Conservation (phyloP, 2,113 vertebrate genomes). For the Sturnus vulgaris region DNA sequence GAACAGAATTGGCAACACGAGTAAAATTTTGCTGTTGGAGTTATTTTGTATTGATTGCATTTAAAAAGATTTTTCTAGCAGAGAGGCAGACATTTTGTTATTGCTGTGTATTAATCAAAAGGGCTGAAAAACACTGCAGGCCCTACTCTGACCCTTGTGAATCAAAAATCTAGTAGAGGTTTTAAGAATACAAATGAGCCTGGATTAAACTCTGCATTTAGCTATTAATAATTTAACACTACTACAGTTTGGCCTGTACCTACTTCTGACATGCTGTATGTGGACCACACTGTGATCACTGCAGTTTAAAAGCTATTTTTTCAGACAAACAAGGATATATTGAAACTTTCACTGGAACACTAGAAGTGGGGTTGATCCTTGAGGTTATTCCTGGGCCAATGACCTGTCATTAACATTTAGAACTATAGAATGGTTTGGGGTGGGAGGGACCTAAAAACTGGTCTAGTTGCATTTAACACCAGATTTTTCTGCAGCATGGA, state of each 20-base stretch:
- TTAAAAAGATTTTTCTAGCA: constrained; percentile 40
- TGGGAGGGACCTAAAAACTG: not conserved
- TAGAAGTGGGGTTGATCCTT: not conserved
- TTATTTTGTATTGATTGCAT: constrained; percentile 29
- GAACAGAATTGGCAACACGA: not conserved
- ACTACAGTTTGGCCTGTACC: not conserved
- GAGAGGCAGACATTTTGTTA: constrained; percentile 8
- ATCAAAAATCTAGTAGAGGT: not conserved
- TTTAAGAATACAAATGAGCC: not conserved
- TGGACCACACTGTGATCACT: not conserved
- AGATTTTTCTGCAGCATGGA: not conserved
- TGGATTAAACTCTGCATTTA: not conserved
- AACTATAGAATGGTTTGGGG: not conserved
- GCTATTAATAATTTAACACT: not conserved
- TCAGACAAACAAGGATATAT: not conserved
- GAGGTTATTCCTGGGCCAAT: not conserved
- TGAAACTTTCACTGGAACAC: not conserved
- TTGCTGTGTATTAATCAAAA: constrained; percentile 24
- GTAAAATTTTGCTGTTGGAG: not conserved
- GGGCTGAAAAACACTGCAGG: not conserved
- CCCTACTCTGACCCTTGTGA: not conserved
- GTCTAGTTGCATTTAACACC: not conserved
- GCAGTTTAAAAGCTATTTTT: not conserved
- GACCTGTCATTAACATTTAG: not conserved
- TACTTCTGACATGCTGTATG: not conserved